These are phyloP conservation scores for Cosmia trapezina DNA, from an alignment of 2,888 invertebrate genomes.

Conservation along the genomic window DNA sequence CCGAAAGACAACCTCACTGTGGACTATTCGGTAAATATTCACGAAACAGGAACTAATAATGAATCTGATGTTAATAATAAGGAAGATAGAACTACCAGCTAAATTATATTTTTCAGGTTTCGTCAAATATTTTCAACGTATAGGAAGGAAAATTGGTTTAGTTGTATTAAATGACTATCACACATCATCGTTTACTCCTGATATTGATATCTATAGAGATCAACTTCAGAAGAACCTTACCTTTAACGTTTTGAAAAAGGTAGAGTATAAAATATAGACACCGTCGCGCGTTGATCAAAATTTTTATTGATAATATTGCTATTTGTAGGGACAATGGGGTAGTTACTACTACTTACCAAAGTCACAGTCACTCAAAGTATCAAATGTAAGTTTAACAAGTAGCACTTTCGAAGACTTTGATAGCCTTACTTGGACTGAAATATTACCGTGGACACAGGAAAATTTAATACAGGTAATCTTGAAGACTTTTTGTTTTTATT, in stretches of 20 bases:
- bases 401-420: neutral
- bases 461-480: neutral
- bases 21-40: neutral
- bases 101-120: neutral
- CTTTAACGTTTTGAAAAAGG: neutral
- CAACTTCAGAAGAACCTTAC: neutral
- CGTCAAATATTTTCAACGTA: neutral
- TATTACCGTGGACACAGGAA: neutral
- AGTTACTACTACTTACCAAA: conserved; percentile 1
- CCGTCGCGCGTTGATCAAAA: neutral
- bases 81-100: too few relatives aligned
- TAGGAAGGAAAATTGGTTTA: neutral
- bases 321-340: neutral
- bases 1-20: neutral
- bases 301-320: neutral
- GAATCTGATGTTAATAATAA: neutral
- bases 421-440: neutral
- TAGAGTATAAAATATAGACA: neutral
- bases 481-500: neutral
- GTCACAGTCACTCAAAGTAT: neutral
- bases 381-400: neutral
- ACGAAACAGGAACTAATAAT: neutral
- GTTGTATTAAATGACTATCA: neutral
- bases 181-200: conserved; percentile 1
- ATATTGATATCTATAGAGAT: neutral